Evolutionary conservation across 2,797 vertebrate genomes (phyloP), one percentile per base, ranked within the genome.

Genomic region (Fringilla coelebs): DNA sequence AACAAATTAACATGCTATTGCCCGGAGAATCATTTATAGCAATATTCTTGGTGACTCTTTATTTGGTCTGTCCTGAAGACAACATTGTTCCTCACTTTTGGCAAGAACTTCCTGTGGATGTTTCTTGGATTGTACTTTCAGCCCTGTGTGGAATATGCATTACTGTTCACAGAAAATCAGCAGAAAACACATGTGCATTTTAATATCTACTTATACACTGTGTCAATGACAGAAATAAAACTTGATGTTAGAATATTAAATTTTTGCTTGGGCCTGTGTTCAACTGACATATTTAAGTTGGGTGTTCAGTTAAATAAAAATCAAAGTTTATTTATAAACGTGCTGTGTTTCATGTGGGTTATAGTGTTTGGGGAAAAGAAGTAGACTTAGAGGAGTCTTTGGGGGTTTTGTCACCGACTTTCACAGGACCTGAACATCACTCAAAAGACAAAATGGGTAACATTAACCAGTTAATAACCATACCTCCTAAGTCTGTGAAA

Each of bases 1-100:
- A 90, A 89, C 34, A 82, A 75, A 84, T 65, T 84, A 12, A 57
- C 3, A 2, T 86, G 34, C 71, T 95, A 73, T 75, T 95, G 81
- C 41, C 57, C 51, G 68, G 57, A 65, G 54, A 77, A 72, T 92
- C 3, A 78, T 94, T 89, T 87, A 85, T 49, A 85, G 68, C 51
- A 89, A 43, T 91, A 76, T 61, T 90, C 31, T 93, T 67, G 45
- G 34, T 87, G 85, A 85, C 75, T 90, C 54, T 87, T 93, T 90
- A 43, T 82, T 93, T 75, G 41, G 18, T 77, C 72, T 77, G 29
- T 93, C 67, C 68, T 92, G 71, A 85, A 94, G 63, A 91, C 34
- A 90, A 11, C 38, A 51, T 62, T 86, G 63, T 92, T 95, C 54
- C 49, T 91, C 20, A 31, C 29, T 77, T 93, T 87, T 81, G 89